Conservation (phyloP, 2,888 invertebrate genomes). For the Pyrrhosoma nymphula region DNA sequence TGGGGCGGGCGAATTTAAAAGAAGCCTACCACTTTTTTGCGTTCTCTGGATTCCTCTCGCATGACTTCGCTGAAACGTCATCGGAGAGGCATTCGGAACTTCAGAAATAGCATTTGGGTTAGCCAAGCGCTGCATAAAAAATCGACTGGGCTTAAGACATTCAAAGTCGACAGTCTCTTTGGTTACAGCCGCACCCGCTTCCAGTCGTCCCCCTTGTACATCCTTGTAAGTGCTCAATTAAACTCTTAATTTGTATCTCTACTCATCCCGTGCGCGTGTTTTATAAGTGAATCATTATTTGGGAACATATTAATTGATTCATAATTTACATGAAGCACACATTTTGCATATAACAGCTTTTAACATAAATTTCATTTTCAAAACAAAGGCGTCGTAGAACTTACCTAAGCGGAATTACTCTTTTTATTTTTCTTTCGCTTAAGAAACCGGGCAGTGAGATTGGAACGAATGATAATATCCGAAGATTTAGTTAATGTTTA, state of each 20-base stretch:
- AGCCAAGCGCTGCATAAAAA: conserved; percentile 53
- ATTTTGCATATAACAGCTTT: no score
- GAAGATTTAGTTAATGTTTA: no score
- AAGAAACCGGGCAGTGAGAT: no score
- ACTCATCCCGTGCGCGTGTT: no score
- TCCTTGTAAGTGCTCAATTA: not conserved
- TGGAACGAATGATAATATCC: no score
- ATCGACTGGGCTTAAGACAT: not conserved
- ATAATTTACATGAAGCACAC: no score
- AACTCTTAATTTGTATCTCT: not conserved
- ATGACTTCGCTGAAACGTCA: conserved; percentile 13
- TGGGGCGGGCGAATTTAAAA: not conserved
- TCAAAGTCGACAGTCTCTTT: conserved; percentile 39
- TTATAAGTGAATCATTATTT: no score
- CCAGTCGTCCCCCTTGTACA: not conserved
- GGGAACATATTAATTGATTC: no score
- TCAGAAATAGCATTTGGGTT: conserved; percentile 59
- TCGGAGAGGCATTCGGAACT: conserved; percentile 11
- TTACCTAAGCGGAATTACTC: no score
- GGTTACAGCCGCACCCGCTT: not conserved
- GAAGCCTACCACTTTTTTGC: conserved; percentile 3
- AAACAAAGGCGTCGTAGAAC: no score
- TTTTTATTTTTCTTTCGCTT: no score
- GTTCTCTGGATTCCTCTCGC: conserved; percentile 28
- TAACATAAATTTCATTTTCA: no score